phyloP scores from a whole-genome alignment of 2,113 vertebrate genomes.

The Onychorhynchus coronatus region DNA sequence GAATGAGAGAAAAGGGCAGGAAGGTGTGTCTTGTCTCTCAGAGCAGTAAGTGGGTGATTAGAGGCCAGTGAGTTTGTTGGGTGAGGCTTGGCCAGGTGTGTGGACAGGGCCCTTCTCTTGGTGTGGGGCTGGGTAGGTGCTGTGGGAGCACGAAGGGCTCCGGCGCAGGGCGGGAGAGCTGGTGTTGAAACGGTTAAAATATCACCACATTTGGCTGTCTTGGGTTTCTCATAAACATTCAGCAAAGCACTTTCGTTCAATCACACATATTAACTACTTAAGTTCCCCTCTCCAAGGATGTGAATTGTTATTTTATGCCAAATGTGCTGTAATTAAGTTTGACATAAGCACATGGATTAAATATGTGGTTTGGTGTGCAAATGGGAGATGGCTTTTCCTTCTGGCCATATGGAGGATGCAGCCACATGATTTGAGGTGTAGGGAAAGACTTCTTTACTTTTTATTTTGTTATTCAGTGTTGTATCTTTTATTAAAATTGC shows the following conservation, averaged over 20 bases:
- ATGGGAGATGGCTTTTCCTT: conserved; percentile 75
- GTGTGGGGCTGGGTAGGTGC: background rate
- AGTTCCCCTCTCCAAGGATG: conserved; percentile 80
- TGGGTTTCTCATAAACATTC: conserved; percentile 81
- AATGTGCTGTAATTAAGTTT: conserved; percentile 99
- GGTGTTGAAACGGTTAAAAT: conserved; percentile 70
- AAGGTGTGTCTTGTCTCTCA: background rate
- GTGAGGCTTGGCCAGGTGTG: background rate
- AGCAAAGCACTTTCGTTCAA: conserved; percentile 79
- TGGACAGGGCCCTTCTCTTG: background rate
- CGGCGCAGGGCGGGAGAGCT: background rate
- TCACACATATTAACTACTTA: conserved; percentile 82
- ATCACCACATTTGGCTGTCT: conserved; percentile 72
- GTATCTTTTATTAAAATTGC: conserved; percentile 35
- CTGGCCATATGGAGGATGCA: conserved; percentile 91
- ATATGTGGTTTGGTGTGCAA: conserved; percentile 91
- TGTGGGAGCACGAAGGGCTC: background rate
- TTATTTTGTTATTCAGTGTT: conserved; percentile 52
- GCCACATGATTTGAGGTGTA: conserved; percentile 70
- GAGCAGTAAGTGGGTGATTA: background rate
- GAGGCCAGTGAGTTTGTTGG: background rate
- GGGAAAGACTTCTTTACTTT: background rate
- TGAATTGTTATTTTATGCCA: conserved; percentile 82
- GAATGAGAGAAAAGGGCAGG: background rate
- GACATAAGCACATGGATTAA: conserved; percentile 99